Evolutionary conservation across 2,888 invertebrate genomes (phyloP).

Genomic region (Ligdia adustata): DNA sequence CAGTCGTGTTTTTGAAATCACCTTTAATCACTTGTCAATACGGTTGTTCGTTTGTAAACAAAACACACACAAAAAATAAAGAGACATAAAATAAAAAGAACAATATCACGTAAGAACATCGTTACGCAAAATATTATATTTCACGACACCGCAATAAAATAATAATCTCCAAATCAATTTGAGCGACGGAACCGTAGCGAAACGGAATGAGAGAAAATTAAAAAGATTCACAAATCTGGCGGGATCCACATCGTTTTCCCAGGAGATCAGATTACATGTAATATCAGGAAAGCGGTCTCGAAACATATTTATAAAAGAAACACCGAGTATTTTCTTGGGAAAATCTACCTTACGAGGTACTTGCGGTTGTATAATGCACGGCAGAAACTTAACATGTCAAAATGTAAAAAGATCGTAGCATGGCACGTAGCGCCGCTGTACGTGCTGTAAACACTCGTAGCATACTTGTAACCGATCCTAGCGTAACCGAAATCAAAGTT

Average conservation of each 20-base stretch:
- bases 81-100: neutral
- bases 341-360: neutral
- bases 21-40: no score
- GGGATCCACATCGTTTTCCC: conserved; percentile 5
- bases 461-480: no score
- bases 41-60: no score
- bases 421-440: no score
- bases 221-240: conserved; percentile 13
- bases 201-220: conserved; percentile 16
- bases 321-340: conserved; percentile 8
- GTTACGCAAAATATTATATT: conserved; percentile 5
- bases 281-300: conserved; percentile 12
- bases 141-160: conserved; percentile 1
- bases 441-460: no score
- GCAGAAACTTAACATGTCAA: no score
- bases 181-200: conserved; percentile 1
- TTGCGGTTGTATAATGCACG: no score
- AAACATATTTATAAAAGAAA: conserved; percentile 21
- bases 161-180: conserved; percentile 16
- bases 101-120: neutral
- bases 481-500: no score
- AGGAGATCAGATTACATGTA: conserved; percentile 18
- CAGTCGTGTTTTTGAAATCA: no score
- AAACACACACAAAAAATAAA: neutral
- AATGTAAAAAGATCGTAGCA: no score